phyloP scores from a whole-genome alignment of 2,797 vertebrate genomes.

The Masticophis lateralis region DNA sequence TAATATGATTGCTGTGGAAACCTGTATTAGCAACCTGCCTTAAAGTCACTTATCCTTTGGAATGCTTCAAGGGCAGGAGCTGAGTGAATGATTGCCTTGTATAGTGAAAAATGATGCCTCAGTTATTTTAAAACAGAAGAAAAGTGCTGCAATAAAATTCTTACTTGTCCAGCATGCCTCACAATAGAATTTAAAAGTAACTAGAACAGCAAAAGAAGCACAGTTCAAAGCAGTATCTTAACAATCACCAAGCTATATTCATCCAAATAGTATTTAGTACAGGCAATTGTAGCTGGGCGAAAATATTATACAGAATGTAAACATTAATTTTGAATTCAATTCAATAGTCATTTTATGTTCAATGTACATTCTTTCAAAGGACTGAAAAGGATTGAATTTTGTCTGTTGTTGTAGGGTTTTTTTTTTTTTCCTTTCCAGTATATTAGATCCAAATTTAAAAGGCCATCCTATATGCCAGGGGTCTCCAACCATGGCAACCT shows the following conservation, averaged over 20 bases:
- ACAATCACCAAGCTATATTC: not conserved
- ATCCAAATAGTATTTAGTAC: not conserved
- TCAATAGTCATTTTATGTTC: not conserved
- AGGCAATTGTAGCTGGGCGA: not conserved
- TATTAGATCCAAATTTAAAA: not conserved
- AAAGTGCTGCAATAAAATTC: not conserved
- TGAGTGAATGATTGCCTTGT: not conserved
- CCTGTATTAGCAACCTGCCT: not conserved
- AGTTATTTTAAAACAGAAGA: slow-evolving; percentile 19
- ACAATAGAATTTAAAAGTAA: slow-evolving; percentile 8
- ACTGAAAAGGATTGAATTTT: not conserved
- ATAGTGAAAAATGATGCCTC: slow-evolving; percentile 26
- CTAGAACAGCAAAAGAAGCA: not conserved
- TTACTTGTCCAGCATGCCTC: not conserved
- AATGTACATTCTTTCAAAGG: not conserved
- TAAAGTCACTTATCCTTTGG: slow-evolving; percentile 24
- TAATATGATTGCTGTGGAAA: slow-evolving; percentile 16
- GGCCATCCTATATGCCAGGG: not conserved
- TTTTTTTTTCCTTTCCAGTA: not conserved
- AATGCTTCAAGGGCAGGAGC: slow-evolving; percentile 27
- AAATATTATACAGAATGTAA: not conserved
- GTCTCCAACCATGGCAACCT: not conserved
- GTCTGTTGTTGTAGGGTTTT: not conserved
- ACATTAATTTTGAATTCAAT: not conserved
- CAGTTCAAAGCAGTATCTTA: slow-evolving; percentile 2